Percentiles rank a stretch among this genome's conserved stretches.
These are phyloP conservation scores for Erebia ligea DNA, from an alignment of 2,888 invertebrate genomes.

Conservation along the genomic window DNA sequence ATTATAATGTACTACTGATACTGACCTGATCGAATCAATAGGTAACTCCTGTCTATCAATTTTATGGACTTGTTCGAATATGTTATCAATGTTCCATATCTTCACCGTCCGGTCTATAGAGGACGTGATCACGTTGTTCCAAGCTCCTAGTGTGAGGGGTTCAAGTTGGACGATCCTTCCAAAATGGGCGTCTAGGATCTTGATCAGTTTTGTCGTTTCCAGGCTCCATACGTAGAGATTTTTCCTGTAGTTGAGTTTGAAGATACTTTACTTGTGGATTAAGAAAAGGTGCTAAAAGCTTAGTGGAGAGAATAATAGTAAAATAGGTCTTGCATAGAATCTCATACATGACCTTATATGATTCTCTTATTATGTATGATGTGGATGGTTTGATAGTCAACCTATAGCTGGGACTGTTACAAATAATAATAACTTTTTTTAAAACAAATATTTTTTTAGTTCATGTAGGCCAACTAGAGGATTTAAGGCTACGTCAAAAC, in stretches of 20 bases:
- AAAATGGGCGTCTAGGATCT: constrained; percentile 97
- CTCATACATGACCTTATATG: too few relatives aligned
- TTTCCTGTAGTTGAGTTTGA: constrained; percentile 83
- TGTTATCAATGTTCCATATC: constrained; percentile 99
- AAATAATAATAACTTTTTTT: too few relatives aligned
- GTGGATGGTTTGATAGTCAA: too few relatives aligned
- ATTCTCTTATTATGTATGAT: too few relatives aligned
- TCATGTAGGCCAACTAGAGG: too few relatives aligned
- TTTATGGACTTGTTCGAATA: constrained; percentile 98
- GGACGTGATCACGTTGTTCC: constrained; percentile 98
- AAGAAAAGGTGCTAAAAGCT: too few relatives aligned
- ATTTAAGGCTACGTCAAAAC: too few relatives aligned
- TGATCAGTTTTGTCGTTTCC: constrained; percentile 90
- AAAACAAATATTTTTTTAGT: too few relatives aligned
- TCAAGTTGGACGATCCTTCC: constrained; percentile 97
- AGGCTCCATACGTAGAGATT: constrained; percentile 97
- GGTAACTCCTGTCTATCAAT: constrained; percentile 97
- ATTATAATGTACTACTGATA: not conserved
- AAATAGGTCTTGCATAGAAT: too few relatives aligned
- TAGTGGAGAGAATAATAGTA: too few relatives aligned
- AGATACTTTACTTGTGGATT: too few relatives aligned
- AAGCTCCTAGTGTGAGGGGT: constrained; percentile 92
- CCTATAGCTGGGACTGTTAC: too few relatives aligned
- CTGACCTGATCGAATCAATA: constrained; percentile 94
- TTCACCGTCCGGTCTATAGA: constrained; percentile 99